These are phyloP conservation scores for Pecten maximus DNA, from an alignment of 2,888 invertebrate genomes.

Conservation along the genomic window DNA sequence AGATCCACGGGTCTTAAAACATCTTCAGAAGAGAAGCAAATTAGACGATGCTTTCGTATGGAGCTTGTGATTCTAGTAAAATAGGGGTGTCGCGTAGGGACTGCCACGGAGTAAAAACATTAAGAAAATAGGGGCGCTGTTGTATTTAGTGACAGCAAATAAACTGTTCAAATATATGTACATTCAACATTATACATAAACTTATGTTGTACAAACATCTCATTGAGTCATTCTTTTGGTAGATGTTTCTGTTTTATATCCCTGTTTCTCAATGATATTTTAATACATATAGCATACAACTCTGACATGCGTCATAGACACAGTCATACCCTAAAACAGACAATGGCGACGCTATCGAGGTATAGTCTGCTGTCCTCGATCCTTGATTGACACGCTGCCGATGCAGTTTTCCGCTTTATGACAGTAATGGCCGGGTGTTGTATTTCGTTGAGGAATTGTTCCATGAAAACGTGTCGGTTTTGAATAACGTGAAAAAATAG, in stretches of 20 bases:
- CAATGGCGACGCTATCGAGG: background rate
- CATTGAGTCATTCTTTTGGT: background rate
- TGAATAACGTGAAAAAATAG: no score
- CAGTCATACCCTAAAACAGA: background rate
- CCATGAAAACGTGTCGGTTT: no score
- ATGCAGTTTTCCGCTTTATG: background rate
- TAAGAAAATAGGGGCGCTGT: background rate
- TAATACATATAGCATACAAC: background rate
- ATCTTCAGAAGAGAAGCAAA: background rate
- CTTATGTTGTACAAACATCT: background rate
- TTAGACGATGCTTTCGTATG: background rate
- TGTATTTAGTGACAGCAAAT: background rate
- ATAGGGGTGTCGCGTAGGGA: background rate
- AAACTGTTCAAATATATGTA: background rate
- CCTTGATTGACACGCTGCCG: background rate
- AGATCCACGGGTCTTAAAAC: background rate
- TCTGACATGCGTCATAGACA: background rate
- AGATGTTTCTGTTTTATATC: background rate
- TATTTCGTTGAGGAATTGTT: background rate
- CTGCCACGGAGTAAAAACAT: background rate
- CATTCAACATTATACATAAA: background rate
- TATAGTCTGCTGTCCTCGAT: no score
- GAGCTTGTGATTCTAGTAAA: background rate
- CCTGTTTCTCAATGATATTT: background rate
- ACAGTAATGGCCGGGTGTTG: background rate